Percentiles rank a stretch among this genome's conserved stretches.
Evolutionary conservation across 2,797 vertebrate species (phyloP).

Genomic region (Notamacropus eugenii): DNA sequence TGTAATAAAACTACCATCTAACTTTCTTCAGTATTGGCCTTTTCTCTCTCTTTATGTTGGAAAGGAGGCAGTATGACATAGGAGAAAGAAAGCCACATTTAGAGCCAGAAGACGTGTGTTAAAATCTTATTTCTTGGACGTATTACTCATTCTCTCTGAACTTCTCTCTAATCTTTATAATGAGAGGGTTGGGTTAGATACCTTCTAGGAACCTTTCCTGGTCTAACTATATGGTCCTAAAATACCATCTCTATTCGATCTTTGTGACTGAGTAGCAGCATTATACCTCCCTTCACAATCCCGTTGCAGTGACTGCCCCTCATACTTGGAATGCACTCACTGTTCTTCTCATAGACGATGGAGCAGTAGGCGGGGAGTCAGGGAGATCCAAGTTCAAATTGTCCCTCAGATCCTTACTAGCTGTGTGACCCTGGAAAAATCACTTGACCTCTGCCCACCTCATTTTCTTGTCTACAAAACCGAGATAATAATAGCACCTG

Average conservation of each 20-base stretch:
- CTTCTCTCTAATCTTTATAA: not conserved
- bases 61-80: no score
- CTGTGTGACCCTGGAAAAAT: no score
- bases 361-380: not conserved
- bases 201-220: not conserved
- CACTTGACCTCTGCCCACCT: not conserved
- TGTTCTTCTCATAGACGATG: not conserved
- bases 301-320: not conserved
- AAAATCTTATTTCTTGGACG: not conserved
- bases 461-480: not conserved
- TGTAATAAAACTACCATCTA: not conserved
- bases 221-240: not conserved
- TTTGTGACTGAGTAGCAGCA: not conserved
- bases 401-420: no score
- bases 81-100: not conserved
- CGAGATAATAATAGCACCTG: not conserved
- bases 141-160: not conserved
- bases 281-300: not conserved
- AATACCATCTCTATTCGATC: not conserved
- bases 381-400: no score
- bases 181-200: not conserved
- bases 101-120: not conserved
- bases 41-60: no score
- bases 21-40: no score
- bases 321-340: no score